phyloP scores from a whole-genome alignment of 1,140 invertebrate species.

The roundworm (Caenorhabditis elegans) region DNA sequence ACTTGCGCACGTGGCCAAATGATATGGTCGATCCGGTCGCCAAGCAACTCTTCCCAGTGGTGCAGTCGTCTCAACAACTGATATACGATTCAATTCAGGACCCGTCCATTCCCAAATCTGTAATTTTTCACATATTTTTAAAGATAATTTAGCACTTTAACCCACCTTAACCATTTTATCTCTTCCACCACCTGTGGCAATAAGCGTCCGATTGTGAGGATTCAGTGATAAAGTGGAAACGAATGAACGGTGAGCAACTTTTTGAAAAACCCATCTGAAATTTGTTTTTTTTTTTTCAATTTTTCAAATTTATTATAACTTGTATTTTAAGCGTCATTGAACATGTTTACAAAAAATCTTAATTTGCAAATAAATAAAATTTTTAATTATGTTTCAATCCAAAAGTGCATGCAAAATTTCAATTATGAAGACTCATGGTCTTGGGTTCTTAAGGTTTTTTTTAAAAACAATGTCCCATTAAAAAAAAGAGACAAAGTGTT shows the following conservation, averaged over 20 bases:
- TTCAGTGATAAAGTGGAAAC: background rate
- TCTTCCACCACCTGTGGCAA: conserved; percentile 35
- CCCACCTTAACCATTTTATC: conserved; percentile 32
- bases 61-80: conserved; percentile 13
- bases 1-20: conserved; percentile 36
- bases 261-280: conserved; percentile 1
- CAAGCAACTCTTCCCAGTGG: conserved; percentile 30
- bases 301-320: too few relatives aligned
- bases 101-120: conserved; percentile 28
- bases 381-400: too few relatives aligned
- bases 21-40: conserved; percentile 7
- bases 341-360: too few relatives aligned
- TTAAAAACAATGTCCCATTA: too few relatives aligned
- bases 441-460: too few relatives aligned
- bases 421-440: too few relatives aligned
- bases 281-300: too few relatives aligned
- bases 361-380: too few relatives aligned
- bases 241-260: conserved; percentile 1
- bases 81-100: background rate
- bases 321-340: too few relatives aligned
- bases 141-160: too few relatives aligned
- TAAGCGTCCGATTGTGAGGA: background rate
- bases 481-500: too few relatives aligned
- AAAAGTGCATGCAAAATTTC: too few relatives aligned
- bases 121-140: background rate